Conservation (phyloP, 2,888 invertebrate genomes). For the Sarcophaga variegata region DNA sequence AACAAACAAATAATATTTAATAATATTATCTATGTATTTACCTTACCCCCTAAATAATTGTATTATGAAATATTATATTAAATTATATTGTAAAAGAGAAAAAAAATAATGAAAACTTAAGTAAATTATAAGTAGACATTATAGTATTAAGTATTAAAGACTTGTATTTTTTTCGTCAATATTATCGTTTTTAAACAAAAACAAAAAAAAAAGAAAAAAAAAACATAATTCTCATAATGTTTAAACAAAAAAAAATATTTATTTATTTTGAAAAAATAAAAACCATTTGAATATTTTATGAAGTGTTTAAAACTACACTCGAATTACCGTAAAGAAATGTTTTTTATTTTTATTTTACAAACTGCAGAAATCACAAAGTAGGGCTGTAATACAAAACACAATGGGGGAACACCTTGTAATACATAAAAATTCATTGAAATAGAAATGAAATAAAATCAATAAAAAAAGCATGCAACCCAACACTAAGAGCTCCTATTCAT, state of each 20-base stretch:
- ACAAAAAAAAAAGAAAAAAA: slow-evolving; percentile 11
- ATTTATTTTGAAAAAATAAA: slow-evolving; percentile 58
- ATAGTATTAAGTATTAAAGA: slow-evolving; percentile 57
- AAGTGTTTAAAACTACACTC: not conserved
- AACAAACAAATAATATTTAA: slow-evolving; percentile 39
- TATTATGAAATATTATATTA: slow-evolving; percentile 43
- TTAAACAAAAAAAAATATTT: slow-evolving; percentile 27
- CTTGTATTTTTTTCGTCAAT: slow-evolving; percentile 50
- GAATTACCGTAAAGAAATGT: not conserved
- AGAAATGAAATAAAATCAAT: no score
- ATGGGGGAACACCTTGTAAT: no score
- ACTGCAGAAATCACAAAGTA: no score
- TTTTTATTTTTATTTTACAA: not conserved
- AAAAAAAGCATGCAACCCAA: no score
- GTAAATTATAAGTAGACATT: slow-evolving; percentile 41
- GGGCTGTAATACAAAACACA: no score
- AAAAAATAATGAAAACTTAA: slow-evolving; percentile 21
- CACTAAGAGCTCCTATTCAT: no score
- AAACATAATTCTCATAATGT: slow-evolving; percentile 40
- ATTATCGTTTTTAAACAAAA: slow-evolving; percentile 19
- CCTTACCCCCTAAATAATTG: slow-evolving; percentile 24
- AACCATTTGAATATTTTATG: not conserved
- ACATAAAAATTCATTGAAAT: no score
- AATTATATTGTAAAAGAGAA: not conserved
- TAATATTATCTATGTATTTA: slow-evolving; percentile 24